phyloP scores from a whole-genome alignment of 2,888 invertebrate genomes.

The Rotaria magnacalcarata region DNA sequence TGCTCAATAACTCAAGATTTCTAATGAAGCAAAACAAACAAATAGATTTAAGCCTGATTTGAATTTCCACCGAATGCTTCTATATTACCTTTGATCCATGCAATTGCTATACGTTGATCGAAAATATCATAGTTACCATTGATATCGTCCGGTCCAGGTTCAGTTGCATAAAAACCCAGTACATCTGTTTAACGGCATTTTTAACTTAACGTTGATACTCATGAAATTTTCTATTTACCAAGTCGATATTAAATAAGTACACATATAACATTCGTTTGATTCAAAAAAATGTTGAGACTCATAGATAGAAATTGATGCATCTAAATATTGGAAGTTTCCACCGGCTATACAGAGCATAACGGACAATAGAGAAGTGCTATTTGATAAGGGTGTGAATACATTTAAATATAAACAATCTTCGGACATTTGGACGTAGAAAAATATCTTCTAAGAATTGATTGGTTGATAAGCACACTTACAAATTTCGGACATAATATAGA shows the following conservation, averaged over 20 bases:
- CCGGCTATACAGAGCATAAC: slow-evolving; percentile 57
- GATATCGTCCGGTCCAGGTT: neutral
- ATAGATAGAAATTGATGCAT: slow-evolving; percentile 55
- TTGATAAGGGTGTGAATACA: slow-evolving; percentile 49
- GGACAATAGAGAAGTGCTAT: slow-evolving; percentile 49
- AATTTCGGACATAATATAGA: slow-evolving; percentile 51
- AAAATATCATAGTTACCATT: slow-evolving; percentile 43
- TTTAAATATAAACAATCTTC: slow-evolving; percentile 50
- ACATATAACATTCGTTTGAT: slow-evolving; percentile 53
- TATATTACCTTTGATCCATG: slow-evolving; percentile 42
- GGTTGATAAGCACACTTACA: slow-evolving; percentile 47
- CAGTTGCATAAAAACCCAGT: slow-evolving; percentile 38
- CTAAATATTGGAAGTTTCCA: slow-evolving; percentile 54
- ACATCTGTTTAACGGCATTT: slow-evolving; percentile 47
- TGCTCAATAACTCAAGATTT: too few relatives aligned
- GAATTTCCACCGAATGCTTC: slow-evolving; percentile 36
- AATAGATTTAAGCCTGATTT: neutral
- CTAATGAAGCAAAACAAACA: too few relatives aligned
- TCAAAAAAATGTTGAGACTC: slow-evolving; percentile 53
- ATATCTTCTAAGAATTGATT: neutral
- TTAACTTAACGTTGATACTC: neutral
- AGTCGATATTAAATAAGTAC: slow-evolving; percentile 57
- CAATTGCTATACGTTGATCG: slow-evolving; percentile 44
- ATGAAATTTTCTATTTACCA: slow-evolving; percentile 48
- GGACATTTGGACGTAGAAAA: slow-evolving; percentile 47